Base-by-base conservation (phyloP, 2,113 vertebrate species). In the Empidonax alnorum region DNA sequence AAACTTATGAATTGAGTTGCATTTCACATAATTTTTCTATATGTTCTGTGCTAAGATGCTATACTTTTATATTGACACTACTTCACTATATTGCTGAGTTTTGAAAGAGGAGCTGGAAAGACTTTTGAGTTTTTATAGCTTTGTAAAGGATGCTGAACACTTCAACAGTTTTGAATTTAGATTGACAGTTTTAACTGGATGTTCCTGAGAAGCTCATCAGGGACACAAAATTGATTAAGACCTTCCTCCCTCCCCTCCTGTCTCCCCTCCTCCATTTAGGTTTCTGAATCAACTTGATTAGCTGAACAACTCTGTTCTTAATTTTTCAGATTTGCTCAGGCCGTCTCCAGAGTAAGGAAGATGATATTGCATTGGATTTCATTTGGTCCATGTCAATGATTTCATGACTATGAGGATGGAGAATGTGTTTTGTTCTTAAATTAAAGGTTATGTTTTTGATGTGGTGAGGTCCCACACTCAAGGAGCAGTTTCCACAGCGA, bases 181-280 rank as follows among this genome's bases (percentile, higher is more conserved):
- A 85, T 89, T 87, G 78, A 91, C 75, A 84, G 11, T 82, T 91
- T 93, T 66, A 85, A 69, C 58, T 56, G 28, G 25, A 53, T 91
- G 31, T 83, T 93, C 49, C 74, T 49, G 52, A 91, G 91, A 80
- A 94, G n/a, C 46, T 92, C 86, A 73, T 93, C 74, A 50, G 89
- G 62, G 81, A 87, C 27, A 84, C 18, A 65, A 75, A 81, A 92
- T 63, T 92, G 93, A 94, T 92, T 85, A 87, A 85, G 93, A 79
- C 28, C 74, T 73, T 61, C 20, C 25, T 46, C 21, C 19, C 10
- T 44, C 8, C 11, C 25, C 8, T 23, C 17, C 28, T 49, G 8
- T 27, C 4, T 7, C 4, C 27, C 50, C 18, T 76, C 19, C 14
- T 15, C 79, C 18, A 27, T 86, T 91, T 87, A 87, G 49, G 41